A percentile compares a stretch with the other conserved stretches of the same genome.
These are phyloP conservation scores for Eunapius fragilis DNA, from an alignment of 37 sponge, comb jelly and placozoan species.

Conservation along the genomic window DNA sequence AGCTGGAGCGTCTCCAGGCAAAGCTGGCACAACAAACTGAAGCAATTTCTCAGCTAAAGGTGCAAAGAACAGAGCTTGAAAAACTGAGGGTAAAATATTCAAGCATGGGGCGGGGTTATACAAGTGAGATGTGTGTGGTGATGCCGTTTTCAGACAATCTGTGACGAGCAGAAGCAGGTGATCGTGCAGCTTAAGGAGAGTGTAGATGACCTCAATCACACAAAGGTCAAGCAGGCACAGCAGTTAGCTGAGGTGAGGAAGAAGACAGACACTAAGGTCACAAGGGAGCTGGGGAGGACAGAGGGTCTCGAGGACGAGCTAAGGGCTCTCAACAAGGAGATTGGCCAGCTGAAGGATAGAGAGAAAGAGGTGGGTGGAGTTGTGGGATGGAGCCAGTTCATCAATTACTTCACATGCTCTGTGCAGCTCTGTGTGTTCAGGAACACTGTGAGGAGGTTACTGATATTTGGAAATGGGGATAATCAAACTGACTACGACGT, in stretches of 20 bases:
- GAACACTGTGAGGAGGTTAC: slow-evolving; percentile 35
- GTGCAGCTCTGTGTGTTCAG: slow-evolving; percentile 35
- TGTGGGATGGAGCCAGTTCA: neutral
- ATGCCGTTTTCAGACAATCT: slow-evolving; percentile 15
- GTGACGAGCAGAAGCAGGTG: slow-evolving; percentile 28
- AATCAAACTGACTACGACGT: slow-evolving; percentile 31
- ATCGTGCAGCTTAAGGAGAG: neutral
- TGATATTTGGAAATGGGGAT: neutral
- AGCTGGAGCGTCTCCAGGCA: slow-evolving; percentile 37
- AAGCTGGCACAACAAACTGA: slow-evolving; percentile 33
- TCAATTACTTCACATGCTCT: neutral
- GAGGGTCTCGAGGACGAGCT: slow-evolving; percentile 16
- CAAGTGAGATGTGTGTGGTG: neutral
- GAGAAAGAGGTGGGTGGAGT: slow-evolving; percentile 9
- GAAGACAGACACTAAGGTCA: neutral
- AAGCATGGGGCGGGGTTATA: neutral
- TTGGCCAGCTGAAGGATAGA: slow-evolving; percentile 12
- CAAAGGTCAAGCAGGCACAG: slow-evolving; percentile 25
- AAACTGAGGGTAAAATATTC: slow-evolving; percentile 47
- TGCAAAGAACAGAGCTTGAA: slow-evolving; percentile 7
- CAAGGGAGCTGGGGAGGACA: neutral
- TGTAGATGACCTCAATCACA: slow-evolving; percentile 23
- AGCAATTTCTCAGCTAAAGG: slow-evolving; percentile 24
- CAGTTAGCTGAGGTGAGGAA: slow-evolving; percentile 58
- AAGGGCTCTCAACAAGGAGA: neutral